Base-by-base conservation (phyloP, 2,797 vertebrate species). In the Eulemur albifrons region DNA sequence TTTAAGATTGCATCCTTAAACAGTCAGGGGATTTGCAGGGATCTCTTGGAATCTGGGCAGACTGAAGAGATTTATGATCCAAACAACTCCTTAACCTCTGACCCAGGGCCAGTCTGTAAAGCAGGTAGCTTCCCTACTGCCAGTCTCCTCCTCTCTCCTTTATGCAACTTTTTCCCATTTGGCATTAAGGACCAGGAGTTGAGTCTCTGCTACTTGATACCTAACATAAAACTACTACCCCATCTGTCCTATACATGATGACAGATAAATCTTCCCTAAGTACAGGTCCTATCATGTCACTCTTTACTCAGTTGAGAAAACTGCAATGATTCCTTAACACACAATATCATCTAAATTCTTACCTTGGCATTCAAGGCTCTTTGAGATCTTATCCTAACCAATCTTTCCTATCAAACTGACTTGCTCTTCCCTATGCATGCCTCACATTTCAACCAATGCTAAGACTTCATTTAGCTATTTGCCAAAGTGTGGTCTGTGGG, bases 231-330 rank as follows among this genome's bases (percentile, higher is more conserved):
- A 91, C 38, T 89, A 82, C n/a, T 40, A 89, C 4, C 7, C 20
- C 27, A 89, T 77, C 38, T 91, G 63, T 83, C 23, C 91, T 80
- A 54, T 32, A 80, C 27, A 93, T 72, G 75, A 89, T 85, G 75
- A 89, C 73, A 96, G n/a, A 95, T 50, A 76, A 91, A 92, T 92
- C 52, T 83, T 65, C 52, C 69, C 48, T 87, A 90, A 83, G 63
- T 79, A 91, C 35, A 67, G 81, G 59, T 59, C 40, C 75, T 86
- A 43, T 65, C 61, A n/a, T 87, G 59, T 82, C 61, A 89, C 43
- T 89, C 50, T 83, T 76, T 50, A 83, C 61, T 43, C 65, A 77
- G 35, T 52, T 83, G 75, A 91, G 54, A 94, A 87, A 70, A 38
- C 21, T 45, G 4, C 40, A 85, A 50, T 45, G 52, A 88, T 77